Evolutionary conservation across 2,888 invertebrate species (phyloP), one percentile per base, ranked within the genome.

Genomic region (Mystacides longicornis): DNA sequence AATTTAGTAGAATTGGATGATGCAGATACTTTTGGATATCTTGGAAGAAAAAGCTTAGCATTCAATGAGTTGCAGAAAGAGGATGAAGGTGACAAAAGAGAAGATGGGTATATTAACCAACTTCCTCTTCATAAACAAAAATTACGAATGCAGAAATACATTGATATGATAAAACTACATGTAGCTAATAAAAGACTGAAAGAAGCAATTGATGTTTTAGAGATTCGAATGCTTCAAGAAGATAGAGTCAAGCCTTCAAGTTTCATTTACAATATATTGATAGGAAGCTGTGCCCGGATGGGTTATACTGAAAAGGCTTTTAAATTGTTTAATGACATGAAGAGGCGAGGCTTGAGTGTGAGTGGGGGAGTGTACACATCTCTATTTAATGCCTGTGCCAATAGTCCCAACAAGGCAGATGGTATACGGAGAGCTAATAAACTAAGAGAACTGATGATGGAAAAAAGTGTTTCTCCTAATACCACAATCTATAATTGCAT

Each of bases 291-390:
- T 71, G 93, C 90, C 2, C 74, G 83, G 64, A 85, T 84, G 1
- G 96, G 96, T 0, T 89, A 91, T 65, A 82, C 91, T 1, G 85
- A 88, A 64, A 91, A 89, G 71, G 92, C 93, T 1, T 94, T 93
- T 67, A 80, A 81, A 63, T 74, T 96, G 1, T 94, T 81, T 65
- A 88, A 86, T 64, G 81, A 86, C 68, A 90, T 95, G 90, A 90
- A 88, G 65, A 82, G 83, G 65, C 74, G 86, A 43, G 84, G 81
- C 0, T 67, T 93, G 1, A 74, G 76, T 61, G 82, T 85, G 0
- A 85, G 83, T 22, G 81, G 80, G 0, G 83, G 86, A 18, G 86
- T 87, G 0, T 93, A 91, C 65, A 93, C 93, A 0, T 87, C 87
- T 57, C 75, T 97, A 23, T 89, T 97, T 67, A 90, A 93, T 72